Percentiles rank a stretch among this genome's conserved stretches.
These are phyloP conservation scores for Hiodon alosoides DNA, from an alignment of 2,113 vertebrate species.

Conservation along the genomic window DNA sequence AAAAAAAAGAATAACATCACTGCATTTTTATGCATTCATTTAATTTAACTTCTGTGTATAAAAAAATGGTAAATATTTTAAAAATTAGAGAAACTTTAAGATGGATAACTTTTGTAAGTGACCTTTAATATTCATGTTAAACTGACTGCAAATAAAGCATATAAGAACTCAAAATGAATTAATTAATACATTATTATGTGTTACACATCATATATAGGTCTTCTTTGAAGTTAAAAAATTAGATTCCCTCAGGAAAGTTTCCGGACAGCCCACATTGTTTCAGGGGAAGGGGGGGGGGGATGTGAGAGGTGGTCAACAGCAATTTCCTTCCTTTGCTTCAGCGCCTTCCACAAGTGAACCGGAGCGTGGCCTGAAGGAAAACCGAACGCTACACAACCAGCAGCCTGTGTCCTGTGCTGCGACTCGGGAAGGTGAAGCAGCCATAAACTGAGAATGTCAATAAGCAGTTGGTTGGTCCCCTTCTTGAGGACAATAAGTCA, in stretches of 20 bases:
- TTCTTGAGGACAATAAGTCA: neutral
- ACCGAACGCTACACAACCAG: slow-evolving; percentile 11
- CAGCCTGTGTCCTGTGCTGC: neutral
- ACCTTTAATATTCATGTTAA: too few species aligned
- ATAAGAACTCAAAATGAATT: too few species aligned
- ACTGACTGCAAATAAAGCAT: too few species aligned
- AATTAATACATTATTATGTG: neutral
- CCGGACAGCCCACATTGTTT: neutral
- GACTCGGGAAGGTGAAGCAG: neutral
- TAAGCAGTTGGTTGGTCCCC: neutral
- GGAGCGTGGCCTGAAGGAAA: slow-evolving; percentile 3
- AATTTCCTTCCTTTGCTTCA: neutral
- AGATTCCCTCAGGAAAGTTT: neutral
- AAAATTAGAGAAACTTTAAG: too few species aligned
- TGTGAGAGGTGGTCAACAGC: neutral
- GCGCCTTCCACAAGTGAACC: neutral
- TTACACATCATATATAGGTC: neutral
- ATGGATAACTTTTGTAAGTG: too few species aligned
- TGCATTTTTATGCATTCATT: too few species aligned
- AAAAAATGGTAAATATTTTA: too few species aligned
- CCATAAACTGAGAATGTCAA: slow-evolving; percentile 1
- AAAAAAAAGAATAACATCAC: too few species aligned
- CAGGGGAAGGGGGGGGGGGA: neutral
- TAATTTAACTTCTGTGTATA: too few species aligned
- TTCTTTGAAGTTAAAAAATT: neutral